Conservation (phyloP, 2,113 vertebrate species). For the Dicaeum eximium region DNA sequence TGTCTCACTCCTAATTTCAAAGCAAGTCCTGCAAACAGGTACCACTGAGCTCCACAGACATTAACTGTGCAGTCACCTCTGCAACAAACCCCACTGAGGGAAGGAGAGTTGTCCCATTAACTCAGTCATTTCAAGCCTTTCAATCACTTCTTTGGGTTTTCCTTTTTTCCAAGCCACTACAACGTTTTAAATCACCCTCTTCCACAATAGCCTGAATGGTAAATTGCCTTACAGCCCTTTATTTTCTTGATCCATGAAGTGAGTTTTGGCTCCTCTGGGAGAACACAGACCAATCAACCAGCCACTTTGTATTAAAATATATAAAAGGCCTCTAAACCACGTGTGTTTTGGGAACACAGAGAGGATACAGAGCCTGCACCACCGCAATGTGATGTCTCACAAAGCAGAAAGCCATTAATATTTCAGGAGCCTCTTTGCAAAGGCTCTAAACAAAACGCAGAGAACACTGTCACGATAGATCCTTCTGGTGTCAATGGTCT, state of each 20-base stretch:
- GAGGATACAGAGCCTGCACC: not conserved
- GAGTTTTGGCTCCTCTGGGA: slow-evolving; percentile 22
- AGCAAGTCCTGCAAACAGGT: slow-evolving; percentile 21
- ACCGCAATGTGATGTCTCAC: not conserved
- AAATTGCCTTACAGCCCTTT: not conserved
- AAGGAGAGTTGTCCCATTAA: not conserved
- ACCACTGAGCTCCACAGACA: not conserved
- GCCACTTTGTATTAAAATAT: slow-evolving; percentile 34
- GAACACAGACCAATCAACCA: not conserved
- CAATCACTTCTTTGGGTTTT: not conserved
- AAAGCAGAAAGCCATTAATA: slow-evolving; percentile 28
- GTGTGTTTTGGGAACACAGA: not conserved
- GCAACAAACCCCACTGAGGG: not conserved
- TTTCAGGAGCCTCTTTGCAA: slow-evolving; percentile 31
- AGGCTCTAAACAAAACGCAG: not conserved
- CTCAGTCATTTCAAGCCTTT: not conserved
- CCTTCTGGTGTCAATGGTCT: not conserved
- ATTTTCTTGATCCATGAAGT: slow-evolving; percentile 5
- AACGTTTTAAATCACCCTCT: not conserved
- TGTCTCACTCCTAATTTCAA: slow-evolving; percentile 13
- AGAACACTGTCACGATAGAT: not conserved
- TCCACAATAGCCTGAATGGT: not conserved
- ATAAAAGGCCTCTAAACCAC: slow-evolving; percentile 22
- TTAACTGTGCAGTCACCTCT: not conserved
- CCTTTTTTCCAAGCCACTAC: not conserved